A percentile compares a stretch with the other conserved stretches of the same genome.
Evolutionary conservation across 2,888 invertebrate species (phyloP).

Genomic region (Galerucella pusilla): DNA sequence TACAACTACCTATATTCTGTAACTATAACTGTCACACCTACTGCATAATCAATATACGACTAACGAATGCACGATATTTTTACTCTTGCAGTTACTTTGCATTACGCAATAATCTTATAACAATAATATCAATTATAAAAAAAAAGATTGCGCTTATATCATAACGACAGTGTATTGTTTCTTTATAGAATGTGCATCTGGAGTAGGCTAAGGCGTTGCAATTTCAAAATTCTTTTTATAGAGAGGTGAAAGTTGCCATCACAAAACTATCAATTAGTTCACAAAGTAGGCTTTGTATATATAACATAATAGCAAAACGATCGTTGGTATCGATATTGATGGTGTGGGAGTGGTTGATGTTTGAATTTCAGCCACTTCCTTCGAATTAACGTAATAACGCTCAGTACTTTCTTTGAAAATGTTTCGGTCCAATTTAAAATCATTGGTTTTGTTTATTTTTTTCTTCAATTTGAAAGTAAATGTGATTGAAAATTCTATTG

Average conservation of each 20-base stretch:
- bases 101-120: conserved; percentile 20
- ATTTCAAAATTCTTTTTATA: conserved; percentile 35
- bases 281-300: conserved; percentile 31
- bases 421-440: background rate
- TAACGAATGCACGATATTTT: conserved; percentile 21
- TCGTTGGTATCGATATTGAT: conserved; percentile 9
- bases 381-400: background rate
- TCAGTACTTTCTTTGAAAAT: background rate
- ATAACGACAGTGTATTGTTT: conserved; percentile 25
- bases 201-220: conserved; percentile 34
- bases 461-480: too few species aligned
- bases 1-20: background rate
- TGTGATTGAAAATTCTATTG: too few species aligned
- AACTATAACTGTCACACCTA: conserved; percentile 9
- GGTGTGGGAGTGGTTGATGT: conserved; percentile 19
- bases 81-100: conserved; percentile 10
- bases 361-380: conserved; percentile 11
- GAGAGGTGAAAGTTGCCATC: conserved; percentile 35
- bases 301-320: conserved; percentile 21
- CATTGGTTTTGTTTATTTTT: background rate
- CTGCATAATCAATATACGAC: background rate
- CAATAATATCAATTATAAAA: conserved; percentile 23
- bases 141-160: conserved; percentile 24
- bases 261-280: conserved; percentile 37
- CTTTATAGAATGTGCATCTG: conserved; percentile 23